These are phyloP conservation scores for Tuberolachnus salignus DNA, from an alignment of 2,888 invertebrate species.

Conservation along the genomic window DNA sequence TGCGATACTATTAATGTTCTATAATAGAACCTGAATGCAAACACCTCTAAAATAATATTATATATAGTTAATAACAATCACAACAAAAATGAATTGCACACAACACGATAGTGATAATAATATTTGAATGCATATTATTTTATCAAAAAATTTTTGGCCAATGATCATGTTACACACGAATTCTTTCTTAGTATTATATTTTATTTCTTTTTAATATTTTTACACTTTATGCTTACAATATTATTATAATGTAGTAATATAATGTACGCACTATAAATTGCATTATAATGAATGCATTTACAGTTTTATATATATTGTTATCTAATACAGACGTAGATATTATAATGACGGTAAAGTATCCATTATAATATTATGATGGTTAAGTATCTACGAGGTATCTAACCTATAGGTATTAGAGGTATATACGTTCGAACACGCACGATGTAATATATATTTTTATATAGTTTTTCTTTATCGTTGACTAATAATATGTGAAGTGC, in stretches of 20 bases:
- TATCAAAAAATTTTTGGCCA: slow-evolving; percentile 15
- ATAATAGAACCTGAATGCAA: neutral
- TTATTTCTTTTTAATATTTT: slow-evolving; percentile 22
- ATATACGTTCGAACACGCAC: neutral
- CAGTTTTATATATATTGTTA: slow-evolving; percentile 2
- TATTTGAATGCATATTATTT: slow-evolving; percentile 13
- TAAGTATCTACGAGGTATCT: too few relatives aligned
- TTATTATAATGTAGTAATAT: neutral
- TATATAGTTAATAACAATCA: slow-evolving; percentile 3
- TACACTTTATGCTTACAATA: neutral
- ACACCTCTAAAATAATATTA: neutral
- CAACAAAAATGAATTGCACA: slow-evolving; percentile 22
- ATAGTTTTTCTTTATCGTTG: neutral
- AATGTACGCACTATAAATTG: too few relatives aligned
- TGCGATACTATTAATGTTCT: neutral
- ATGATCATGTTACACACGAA: slow-evolving; percentile 15
- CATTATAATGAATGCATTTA: neutral
- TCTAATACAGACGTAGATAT: neutral
- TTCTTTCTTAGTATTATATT: slow-evolving; percentile 10
- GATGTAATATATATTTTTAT: slow-evolving; percentile 1
- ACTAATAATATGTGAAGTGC: neutral
- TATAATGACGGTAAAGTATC: neutral
- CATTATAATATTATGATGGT: slow-evolving; percentile 6
- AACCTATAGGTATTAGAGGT: too few relatives aligned
- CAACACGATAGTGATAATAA: neutral